Base-by-base conservation (phyloP, 2,797 vertebrate genomes). In the Gymnodraco acuticeps region DNA sequence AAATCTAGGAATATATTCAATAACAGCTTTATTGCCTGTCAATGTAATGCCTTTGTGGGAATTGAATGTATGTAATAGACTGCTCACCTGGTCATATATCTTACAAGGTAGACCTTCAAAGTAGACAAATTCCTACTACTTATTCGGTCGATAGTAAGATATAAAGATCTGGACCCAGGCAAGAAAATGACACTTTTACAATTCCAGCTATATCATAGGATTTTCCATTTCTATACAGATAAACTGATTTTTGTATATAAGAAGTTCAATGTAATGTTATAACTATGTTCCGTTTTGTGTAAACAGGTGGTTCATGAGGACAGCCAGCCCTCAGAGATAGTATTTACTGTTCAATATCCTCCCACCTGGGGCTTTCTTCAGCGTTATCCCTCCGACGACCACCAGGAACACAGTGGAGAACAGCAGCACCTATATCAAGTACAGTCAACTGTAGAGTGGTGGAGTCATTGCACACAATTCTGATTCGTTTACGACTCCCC, bases 291-390 rank as follows among this genome's bases (percentile, higher is more conserved):
- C 45, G 17, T 58, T 64, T 64, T 27, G 54, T 38, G 80, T 77
- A 83, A 90, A 42, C 86, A 98, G 97, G 96, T 96, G 74, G 74
- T 92, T 73, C 95, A 96, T 79, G 94, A 96, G 74, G 95, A 95
- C 83, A 95, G 88, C 89, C 84, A 91, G 71, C 92, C 97, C 3
- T 92, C 92, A 64, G 96, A 97, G 80, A 95, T 97, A 47, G 58
- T 92, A 31, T 97, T 96, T 79, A 90, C 87, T 1, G 74, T 98
- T 61, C 93, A 88, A 69, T 88, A 79, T 38, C 81, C 86, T 64
- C 96, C 97, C 3, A 53, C 65, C 8, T 78, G 94, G 4, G 97
- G 97, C 53, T 88, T 94, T 70, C 91, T 98, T 79, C 75, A 78
- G 50, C 95, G 70, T 60, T 91, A 90, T 83, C 45, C 71, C 6